A percentile compares a stretch with the other conserved stretches of the same genome.
phyloP scores from a whole-genome alignment of 2,888 invertebrate genomes.

The Amblyjoppa proteus region DNA sequence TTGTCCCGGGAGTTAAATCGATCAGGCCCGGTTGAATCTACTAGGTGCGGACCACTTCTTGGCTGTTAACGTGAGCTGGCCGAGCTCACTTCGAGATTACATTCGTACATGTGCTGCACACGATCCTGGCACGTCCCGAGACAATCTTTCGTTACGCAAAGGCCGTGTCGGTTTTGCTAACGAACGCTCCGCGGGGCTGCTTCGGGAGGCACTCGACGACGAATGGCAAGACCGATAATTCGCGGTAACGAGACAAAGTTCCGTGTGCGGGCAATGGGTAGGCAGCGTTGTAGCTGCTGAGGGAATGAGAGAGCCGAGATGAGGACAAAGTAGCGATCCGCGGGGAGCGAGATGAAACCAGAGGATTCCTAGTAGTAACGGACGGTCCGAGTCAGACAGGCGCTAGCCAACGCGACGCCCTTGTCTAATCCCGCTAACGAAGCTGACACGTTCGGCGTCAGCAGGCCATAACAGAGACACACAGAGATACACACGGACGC shows the following conservation, averaged over 20 bases:
- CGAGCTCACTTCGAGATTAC: constrained; percentile 21
- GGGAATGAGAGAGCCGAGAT: constrained; percentile 20
- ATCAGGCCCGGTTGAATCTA: constrained; percentile 48
- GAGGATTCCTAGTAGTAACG: constrained; percentile 56
- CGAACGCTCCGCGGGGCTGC: constrained; percentile 49
- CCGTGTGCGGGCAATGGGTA: neutral
- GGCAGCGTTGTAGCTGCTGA: neutral
- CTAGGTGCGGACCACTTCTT: constrained; percentile 13
- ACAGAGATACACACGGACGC: neutral
- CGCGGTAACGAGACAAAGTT: constrained; percentile 63
- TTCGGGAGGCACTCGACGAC: constrained; percentile 16
- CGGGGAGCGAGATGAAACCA: constrained; percentile 1
- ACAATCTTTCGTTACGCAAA: neutral
- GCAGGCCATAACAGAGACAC: constrained; percentile 24
- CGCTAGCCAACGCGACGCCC: constrained; percentile 60
- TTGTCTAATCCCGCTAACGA: constrained; percentile 69
- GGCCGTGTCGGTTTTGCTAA: constrained; percentile 47
- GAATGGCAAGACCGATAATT: constrained; percentile 64
- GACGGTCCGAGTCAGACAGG: constrained; percentile 60
- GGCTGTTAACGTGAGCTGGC: neutral
- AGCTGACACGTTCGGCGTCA: constrained; percentile 64
- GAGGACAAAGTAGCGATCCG: constrained; percentile 17
- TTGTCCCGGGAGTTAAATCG: constrained; percentile 21
- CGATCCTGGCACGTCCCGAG: neutral
- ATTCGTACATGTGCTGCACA: constrained; percentile 20